Base-by-base conservation (phyloP, 2,113 vertebrate species). In the Amia ocellicauda region DNA sequence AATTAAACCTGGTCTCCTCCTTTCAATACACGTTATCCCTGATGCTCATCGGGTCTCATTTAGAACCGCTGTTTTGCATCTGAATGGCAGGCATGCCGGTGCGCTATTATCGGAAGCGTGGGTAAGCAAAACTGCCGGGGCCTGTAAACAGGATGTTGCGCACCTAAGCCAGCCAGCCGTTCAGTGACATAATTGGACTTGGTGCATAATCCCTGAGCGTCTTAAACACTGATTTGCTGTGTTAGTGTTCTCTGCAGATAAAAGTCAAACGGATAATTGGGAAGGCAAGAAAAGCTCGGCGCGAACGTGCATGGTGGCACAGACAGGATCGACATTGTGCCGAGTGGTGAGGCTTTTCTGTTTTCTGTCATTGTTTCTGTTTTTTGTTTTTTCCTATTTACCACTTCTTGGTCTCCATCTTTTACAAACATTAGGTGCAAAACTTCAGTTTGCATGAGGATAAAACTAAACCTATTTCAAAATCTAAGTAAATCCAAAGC, bases 1-100 rank as follows among this genome's bases (percentile, higher is more conserved):
- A 51, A 63, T 63, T 58, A 54, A 24, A 23, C 13, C 19, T 31
- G 43, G 43, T 22, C 9, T 58, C 53, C 26, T 43, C 20, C 8
- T 40, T 55, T 58, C 23, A 47, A 47, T 47, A 47, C n/a, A n/a
- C 10, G 10, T 47, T 47, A 47, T 8, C 43, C 13, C 3, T 3
- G 43, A n/a, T 3, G 43, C 14, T 17, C 3, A n/a, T 3, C 1
- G 4, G 43, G 43, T 3, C 13, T 47, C 43, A 47, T 47, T 47
- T 47, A 14, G 43, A n/a, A n/a, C n/a, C n/a, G n/a, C n/a, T n/a
- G 9, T 17, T 47, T 47, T 47, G 43, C 7, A n/a, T 47, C 16
- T 3, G 43, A 47, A 47, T 47, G 43, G 43, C 43, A 47, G 43
- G 43, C 43, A 47, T 14, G n/a, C 3, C 43, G 16, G 43, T n/a